Percentiles rank a stretch among this genome's conserved stretches.
phyloP scores from a whole-genome alignment of 1,140 invertebrate genomes.

The Cataglyphis hispanica region DNA sequence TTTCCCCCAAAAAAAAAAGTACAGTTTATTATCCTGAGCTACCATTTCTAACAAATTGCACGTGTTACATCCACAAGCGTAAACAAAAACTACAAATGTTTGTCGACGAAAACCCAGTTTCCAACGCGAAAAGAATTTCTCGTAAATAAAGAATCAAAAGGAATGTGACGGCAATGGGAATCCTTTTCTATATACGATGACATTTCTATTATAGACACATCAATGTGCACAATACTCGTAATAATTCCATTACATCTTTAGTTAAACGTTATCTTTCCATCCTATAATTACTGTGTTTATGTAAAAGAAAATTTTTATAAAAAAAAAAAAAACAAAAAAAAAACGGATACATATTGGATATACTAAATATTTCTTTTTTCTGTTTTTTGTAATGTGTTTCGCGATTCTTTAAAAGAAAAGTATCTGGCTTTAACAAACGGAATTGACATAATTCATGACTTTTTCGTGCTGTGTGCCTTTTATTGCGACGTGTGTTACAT shows the following conservation, averaged over 20 bases:
- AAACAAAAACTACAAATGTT: background rate
- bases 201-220: conserved; percentile 12
- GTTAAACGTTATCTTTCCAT: background rate
- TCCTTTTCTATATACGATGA: background rate
- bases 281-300: background rate
- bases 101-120: background rate
- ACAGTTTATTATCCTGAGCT: background rate
- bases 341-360: no score
- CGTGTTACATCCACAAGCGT: background rate
- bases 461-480: background rate
- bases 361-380: background rate
- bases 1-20: background rate
- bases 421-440: background rate
- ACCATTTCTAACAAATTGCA: background rate
- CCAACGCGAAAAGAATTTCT: background rate
- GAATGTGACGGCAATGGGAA: background rate
- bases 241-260: background rate
- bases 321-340: no score
- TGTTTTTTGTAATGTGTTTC: background rate
- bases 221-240: background rate
- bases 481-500: background rate
- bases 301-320: background rate
- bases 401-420: background rate
- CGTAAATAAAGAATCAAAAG: background rate
- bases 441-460: conserved; percentile 4